Percentiles rank a stretch among this genome's conserved stretches.
phyloP scores from a whole-genome alignment of 2,113 vertebrate genomes.

The Colaptes auratus region DNA sequence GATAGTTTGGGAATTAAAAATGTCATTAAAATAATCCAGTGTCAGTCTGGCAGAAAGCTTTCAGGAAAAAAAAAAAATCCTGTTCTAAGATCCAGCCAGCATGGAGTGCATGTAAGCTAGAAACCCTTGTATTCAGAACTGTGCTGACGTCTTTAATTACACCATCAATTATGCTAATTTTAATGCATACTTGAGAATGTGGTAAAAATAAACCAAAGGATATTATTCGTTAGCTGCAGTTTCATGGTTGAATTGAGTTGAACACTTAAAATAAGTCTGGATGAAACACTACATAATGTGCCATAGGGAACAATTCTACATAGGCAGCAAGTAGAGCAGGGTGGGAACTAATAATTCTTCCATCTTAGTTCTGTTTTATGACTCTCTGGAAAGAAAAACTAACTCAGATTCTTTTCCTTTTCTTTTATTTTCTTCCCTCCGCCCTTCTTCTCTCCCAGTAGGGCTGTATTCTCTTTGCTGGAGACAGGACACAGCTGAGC shows the following conservation, averaged over 20 bases:
- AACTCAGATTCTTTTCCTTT: neutral
- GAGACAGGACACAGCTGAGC: neutral
- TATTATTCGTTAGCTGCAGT: neutral
- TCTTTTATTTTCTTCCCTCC: neutral
- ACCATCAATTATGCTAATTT: conserved; percentile 60
- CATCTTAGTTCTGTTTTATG: conserved; percentile 13
- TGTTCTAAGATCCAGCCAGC: neutral
- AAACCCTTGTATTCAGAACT: conserved; percentile 24
- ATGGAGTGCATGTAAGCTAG: neutral
- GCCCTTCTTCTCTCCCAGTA: neutral
- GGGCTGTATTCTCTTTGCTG: neutral
- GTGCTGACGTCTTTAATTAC: conserved; percentile 49
- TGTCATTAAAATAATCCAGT: neutral
- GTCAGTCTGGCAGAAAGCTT: neutral
- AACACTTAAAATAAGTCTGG: conserved; percentile 36
- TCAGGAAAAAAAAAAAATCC: neutral
- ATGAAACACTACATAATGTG: conserved; percentile 1
- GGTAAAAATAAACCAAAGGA: conserved; percentile 61
- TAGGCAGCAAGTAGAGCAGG: neutral
- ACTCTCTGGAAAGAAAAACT: neutral
- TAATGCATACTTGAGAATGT: conserved; percentile 59
- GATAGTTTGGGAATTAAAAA: neutral
- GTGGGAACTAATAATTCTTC: conserved; percentile 28
- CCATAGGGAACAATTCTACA: conserved; percentile 27
- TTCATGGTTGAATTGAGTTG: conserved; percentile 33